Evolutionary conservation across 2,888 invertebrate genomes (phyloP), one percentile per base, ranked within the genome.

Genomic region (Hybos culiciformis): DNA sequence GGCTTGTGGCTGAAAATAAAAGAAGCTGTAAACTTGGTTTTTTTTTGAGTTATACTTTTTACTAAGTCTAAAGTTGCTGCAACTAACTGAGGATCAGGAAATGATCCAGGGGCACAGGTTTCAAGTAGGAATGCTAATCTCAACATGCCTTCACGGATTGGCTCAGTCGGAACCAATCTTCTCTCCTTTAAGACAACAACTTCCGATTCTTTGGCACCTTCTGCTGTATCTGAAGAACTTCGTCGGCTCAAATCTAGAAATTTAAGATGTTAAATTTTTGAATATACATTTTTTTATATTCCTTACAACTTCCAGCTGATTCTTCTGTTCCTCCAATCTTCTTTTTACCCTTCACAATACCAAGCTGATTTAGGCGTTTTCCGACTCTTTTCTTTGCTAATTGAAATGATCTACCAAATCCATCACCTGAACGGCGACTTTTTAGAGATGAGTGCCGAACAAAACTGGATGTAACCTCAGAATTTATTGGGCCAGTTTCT

Each of bases 1-100:
- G 1, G 97, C 92, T 63, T 93, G 83, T 23, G 97, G 86, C 80
- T 88, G 63, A 33, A 66, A 50, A 48, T 37, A 24, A 26, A 41
- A 17, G 4, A 12, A 21, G 14, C 19, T n/a, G 17, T 7, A n/a
- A 21, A 38, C 6, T 14, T 32, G 20, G n/a, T 18, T 9, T 29
- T 9, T 23, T 29, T 19, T 20, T 37, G 21, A 33, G 31, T n/a
- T 32, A 5, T 17, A 31, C 17, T 26, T 21, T 37, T 38, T 69
- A 94, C 96, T 75, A 98, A 72, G 66, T 97, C 96, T 39, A 98
- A 69, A 40, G 93, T 72, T 4, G 96, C 93, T 0, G 91, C 93
- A 62, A 98, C 80, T 24, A 99, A 74, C 53, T 94, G 88, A 3
- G 96, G 84, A 70, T 99, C 98, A 0, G 98, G 98, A 42, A 97